These are phyloP conservation scores for Hypselothyrea guttata DNA, from an alignment of 2,888 invertebrate species.

Conservation along the genomic window DNA sequence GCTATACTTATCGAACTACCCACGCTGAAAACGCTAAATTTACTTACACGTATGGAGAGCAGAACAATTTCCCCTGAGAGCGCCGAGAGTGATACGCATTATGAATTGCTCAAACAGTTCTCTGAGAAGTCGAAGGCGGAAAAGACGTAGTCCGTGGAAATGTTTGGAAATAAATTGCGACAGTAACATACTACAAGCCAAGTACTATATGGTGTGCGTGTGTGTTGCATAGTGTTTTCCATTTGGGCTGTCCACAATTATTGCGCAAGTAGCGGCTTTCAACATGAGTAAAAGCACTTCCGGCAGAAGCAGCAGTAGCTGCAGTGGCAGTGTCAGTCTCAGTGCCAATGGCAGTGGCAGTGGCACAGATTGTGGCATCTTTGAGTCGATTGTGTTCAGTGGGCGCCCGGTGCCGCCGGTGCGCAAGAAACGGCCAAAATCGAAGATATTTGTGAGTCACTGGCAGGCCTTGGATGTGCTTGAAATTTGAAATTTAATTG, in stretches of 20 bases:
- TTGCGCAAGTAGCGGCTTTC: constrained; percentile 58
- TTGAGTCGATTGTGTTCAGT: constrained; percentile 64
- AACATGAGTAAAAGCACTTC: constrained; percentile 78
- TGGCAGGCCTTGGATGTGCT: constrained; percentile 43
- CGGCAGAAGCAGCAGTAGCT: constrained; percentile 76
- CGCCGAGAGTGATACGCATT: constrained; percentile 1
- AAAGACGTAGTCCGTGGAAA: constrained; percentile 25
- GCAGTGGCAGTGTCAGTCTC: constrained; percentile 19
- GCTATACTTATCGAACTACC: constrained; percentile 4
- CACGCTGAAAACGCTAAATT: constrained; percentile 51
- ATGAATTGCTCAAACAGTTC: constrained; percentile 40
- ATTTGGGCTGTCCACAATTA: constrained; percentile 22
- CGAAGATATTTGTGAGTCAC: constrained; percentile 74
- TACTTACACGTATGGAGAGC: constrained; percentile 51
- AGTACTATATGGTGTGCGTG: constrained; percentile 30
- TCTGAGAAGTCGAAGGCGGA: constrained; percentile 36
- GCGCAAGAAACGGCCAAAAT: constrained; percentile 80
- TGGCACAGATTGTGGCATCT: constrained; percentile 48
- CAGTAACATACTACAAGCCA: constrained; percentile 37
- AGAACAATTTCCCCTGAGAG: constrained; percentile 29
- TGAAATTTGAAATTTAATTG: constrained; percentile 42
- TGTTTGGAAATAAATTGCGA: constrained; percentile 52
- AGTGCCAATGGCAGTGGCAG: constrained; percentile 37
- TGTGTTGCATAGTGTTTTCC: constrained; percentile 9
- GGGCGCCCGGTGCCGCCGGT: constrained; percentile 80